These are phyloP conservation scores for Drosophila fulvimacula DNA, from an alignment of 2,888 invertebrate genomes.

Conservation along the genomic window DNA sequence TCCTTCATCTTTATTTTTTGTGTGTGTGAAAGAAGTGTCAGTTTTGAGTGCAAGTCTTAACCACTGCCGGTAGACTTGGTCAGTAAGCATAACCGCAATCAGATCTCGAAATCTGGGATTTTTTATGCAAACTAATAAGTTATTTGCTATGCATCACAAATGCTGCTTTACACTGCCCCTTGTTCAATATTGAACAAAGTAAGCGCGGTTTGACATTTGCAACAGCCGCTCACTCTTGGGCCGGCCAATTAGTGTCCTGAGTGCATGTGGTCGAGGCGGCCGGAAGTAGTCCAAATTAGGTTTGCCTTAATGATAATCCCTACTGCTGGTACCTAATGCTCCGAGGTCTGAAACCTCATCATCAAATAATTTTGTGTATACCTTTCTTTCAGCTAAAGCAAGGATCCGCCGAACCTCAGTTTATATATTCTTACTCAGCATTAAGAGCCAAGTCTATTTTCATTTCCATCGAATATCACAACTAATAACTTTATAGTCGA, in stretches of 20 bases:
- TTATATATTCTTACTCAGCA: too few relatives aligned
- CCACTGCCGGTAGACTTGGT: conserved; percentile 13
- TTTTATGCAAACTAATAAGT: conserved; percentile 57
- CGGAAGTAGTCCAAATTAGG: conserved; percentile 22
- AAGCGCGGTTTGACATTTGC: conserved; percentile 36
- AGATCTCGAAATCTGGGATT: conserved; percentile 33
- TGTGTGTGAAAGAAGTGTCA: conserved; percentile 25
- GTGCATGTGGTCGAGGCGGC: conserved; percentile 3
- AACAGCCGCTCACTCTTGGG: conserved; percentile 7
- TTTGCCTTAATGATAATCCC: neutral
- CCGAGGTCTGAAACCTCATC: neutral
- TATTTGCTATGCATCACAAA: conserved; percentile 46
- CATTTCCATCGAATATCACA: too few relatives aligned
- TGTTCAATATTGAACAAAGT: conserved; percentile 65
- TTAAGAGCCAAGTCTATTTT: too few relatives aligned
- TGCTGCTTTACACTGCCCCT: conserved; percentile 6
- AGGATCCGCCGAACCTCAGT: too few relatives aligned
- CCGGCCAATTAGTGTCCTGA: conserved; percentile 31
- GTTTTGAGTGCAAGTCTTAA: conserved; percentile 14
- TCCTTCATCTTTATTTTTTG: conserved; percentile 23
- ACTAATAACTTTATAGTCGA: too few relatives aligned
- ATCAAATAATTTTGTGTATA: too few relatives aligned
- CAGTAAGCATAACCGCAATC: conserved; percentile 25
- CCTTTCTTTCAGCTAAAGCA: too few relatives aligned
- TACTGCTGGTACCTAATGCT: neutral